Conservation (phyloP, 2,797 vertebrate genomes). For the Danio tinwini region DNA sequence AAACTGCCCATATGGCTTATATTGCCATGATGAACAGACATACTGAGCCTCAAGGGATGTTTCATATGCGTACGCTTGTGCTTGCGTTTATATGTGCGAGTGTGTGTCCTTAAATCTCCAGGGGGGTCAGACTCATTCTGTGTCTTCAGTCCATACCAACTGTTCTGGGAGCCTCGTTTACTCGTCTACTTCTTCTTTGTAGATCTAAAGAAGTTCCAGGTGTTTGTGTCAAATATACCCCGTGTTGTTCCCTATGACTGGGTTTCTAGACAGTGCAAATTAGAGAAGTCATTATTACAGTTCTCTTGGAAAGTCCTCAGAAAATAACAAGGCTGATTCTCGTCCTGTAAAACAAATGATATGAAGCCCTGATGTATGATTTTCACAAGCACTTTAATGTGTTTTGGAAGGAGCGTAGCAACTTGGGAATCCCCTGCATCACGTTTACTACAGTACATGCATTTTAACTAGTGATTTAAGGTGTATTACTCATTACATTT, state of each 20-base stretch:
- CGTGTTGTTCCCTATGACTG: conserved; percentile 28
- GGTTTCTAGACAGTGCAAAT: conserved; percentile 51
- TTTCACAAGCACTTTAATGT: neutral
- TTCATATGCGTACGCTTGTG: conserved; percentile 28
- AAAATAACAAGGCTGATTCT: conserved; percentile 20
- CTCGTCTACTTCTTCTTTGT: conserved; percentile 48
- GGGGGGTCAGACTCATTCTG: conserved; percentile 30
- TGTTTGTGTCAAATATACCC: conserved; percentile 59
- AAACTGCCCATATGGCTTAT: conserved; percentile 47
- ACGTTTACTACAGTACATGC: neutral
- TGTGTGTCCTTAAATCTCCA: conserved; percentile 26
- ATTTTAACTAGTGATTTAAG: neutral
- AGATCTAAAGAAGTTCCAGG: conserved; percentile 59
- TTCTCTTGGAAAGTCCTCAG: conserved; percentile 33
- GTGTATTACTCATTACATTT: neutral
- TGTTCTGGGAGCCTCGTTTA: conserved; percentile 27
- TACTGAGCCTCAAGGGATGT: conserved; percentile 38
- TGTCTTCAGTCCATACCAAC: conserved; percentile 54
- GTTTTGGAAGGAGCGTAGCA: neutral
- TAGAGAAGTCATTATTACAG: conserved; percentile 34
- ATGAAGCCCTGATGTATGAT: neutral
- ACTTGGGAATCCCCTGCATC: conserved; percentile 22
- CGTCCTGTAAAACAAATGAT: neutral
- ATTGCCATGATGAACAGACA: conserved; percentile 38
- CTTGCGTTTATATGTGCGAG: conserved; percentile 18